A percentile compares a stretch with the other conserved stretches of the same genome.
These are phyloP conservation scores for Ephydatia muelleri DNA, from an alignment of 37 sponge, comb jelly and placozoan species.

Conservation along the genomic window DNA sequence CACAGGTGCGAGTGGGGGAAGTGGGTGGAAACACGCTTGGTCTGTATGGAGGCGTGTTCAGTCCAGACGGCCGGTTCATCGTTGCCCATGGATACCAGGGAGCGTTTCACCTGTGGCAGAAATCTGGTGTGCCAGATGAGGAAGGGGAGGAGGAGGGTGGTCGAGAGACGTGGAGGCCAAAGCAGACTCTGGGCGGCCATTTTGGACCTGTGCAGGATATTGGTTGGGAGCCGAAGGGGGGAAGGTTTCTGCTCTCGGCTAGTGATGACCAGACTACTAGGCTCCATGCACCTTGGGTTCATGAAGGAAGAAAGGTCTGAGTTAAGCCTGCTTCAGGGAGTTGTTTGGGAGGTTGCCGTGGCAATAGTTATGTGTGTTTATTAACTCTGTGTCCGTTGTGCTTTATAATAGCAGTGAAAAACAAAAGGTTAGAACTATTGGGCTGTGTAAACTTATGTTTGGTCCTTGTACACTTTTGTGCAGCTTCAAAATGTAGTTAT, in stretches of 20 bases:
- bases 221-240: conserved; percentile 75
- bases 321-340: too few relatives aligned
- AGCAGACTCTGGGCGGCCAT: conserved; percentile 71
- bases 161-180: conserved; percentile 62
- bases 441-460: too few relatives aligned
- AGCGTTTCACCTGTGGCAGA: conserved; percentile 84
- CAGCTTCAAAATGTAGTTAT: too few relatives aligned
- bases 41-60: conserved; percentile 82
- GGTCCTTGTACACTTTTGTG: too few relatives aligned
- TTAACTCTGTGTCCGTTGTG: too few relatives aligned
- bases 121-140: conserved; percentile 6
- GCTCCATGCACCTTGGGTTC: conserved; percentile 80
- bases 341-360: too few relatives aligned
- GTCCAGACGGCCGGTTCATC: conserved; percentile 60
- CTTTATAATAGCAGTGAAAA: too few relatives aligned
- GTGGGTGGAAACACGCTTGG: conserved; percentile 94
- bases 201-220: conserved; percentile 82
- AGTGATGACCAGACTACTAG: conserved; percentile 84
- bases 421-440: too few relatives aligned
- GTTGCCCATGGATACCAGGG: conserved; percentile 92
- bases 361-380: too few relatives aligned
- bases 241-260: conserved; percentile 73
- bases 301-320: background rate
- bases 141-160: background rate
- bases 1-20: conserved; percentile 85